Evolutionary conservation across 2,888 invertebrate species (phyloP), one percentile per base, ranked within the genome.

Genomic region (Sesia bembeciformis): DNA sequence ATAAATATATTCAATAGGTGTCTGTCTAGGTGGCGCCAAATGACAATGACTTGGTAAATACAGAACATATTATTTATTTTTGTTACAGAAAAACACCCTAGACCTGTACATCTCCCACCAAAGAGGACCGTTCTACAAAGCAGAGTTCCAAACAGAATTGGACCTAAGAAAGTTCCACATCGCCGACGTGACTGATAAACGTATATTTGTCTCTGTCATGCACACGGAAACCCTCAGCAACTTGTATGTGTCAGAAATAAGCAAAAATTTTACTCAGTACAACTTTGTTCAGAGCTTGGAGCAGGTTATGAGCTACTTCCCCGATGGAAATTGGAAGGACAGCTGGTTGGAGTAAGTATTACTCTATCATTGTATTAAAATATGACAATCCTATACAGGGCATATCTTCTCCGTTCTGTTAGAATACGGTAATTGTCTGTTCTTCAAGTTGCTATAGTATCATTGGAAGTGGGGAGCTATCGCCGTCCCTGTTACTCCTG

Each of bases 281-380:
- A 91, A 92, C 67, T 97, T 97, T 72, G 92, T 94, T 0, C 80
- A 95, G 58, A 97, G 97, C 4, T 83, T 97, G 61, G 93, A 94
- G 66, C 92, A 94, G 65, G 92, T 97, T 53, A 90, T 97, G 63
- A 95, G 95, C 65, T 96, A 94, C 77, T 95, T 96, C 75, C 96
- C 96, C 0, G 94, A 95, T 69, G 92, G 91, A 5, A 94, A 95
- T 49, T 96, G 94, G 94, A 93, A 93, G 67, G 92, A 94, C 62
- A 94, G 94, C 57, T 96, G 96, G 95, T 80, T 97, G 3, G 93
- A 93, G 96, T 96, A 88, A 92, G 93, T 81, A 57, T 41, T 38
- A 39, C n/a, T 38, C 39, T 50, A 7, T 50, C 23, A 23, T 23
- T 23, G 23, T 23, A 23, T 23, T 23, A 23, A 23, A 23, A 23